These are phyloP conservation scores for Guaruba guarouba DNA, from an alignment of 2,113 vertebrate genomes.

Conservation along the genomic window DNA sequence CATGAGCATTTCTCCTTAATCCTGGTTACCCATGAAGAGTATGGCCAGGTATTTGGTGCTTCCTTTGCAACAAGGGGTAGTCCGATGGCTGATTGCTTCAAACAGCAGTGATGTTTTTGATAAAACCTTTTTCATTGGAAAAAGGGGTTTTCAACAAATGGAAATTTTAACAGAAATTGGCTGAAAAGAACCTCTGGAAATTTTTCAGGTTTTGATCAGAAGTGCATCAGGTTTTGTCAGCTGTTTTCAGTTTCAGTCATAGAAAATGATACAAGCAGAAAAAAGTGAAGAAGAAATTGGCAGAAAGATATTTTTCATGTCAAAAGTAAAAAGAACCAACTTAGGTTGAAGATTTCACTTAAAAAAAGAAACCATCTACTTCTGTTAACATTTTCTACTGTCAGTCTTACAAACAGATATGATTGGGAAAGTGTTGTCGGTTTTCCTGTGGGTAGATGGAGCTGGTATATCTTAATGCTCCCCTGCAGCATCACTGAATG, in stretches of 20 bases:
- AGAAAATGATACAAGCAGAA: neutral
- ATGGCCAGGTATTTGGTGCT: neutral
- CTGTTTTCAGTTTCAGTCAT: neutral
- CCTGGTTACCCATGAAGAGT: neutral
- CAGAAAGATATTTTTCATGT: neutral
- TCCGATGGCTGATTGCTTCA: neutral
- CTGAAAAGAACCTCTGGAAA: neutral
- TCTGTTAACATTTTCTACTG: neutral
- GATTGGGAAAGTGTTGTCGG: neutral
- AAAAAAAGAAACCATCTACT: neutral
- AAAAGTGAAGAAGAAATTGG: neutral
- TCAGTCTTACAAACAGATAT: neutral
- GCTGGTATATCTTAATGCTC: neutral
- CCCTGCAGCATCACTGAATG: neutral
- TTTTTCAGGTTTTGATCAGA: neutral
- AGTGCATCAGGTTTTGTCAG: neutral
- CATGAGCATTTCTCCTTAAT: neutral
- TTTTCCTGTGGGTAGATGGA: neutral
- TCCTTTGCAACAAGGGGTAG: neutral
- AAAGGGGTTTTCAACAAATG: neutral
- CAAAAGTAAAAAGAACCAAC: neutral
- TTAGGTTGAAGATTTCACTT: neutral
- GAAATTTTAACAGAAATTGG: neutral
- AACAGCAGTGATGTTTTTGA: neutral
- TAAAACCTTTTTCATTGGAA: neutral